A percentile compares a stretch with the other conserved stretches of the same genome.
Conservation (phyloP, 1,140 invertebrate species). For the Geopemphigus sp. region DNA sequence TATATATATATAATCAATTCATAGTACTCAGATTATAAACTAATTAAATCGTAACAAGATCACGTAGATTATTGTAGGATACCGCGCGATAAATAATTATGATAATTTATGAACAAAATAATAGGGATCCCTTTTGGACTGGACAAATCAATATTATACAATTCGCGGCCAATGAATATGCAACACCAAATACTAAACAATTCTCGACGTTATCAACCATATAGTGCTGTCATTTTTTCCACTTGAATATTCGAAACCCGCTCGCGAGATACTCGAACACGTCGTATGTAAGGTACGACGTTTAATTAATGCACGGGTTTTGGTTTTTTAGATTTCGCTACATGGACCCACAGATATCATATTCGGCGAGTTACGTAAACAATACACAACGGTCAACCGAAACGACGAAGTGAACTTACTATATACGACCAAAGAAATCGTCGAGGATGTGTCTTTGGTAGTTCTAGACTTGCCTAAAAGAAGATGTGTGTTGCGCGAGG, state of each 20-base stretch:
- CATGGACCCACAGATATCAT: not conserved
- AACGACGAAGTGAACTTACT: not conserved
- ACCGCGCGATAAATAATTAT: not conserved
- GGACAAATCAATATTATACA: not conserved
- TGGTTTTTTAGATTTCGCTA: not conserved
- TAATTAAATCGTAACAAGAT: not conserved
- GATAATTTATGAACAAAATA: constrained; percentile 24
- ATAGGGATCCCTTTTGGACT: not conserved
- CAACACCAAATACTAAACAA: not conserved
- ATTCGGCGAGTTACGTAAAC: not conserved
- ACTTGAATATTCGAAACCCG: too few relatives aligned
- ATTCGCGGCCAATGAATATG: not conserved
- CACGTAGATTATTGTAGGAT: not conserved
- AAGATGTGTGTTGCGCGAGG: constrained; percentile 10
- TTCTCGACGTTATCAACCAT: too few relatives aligned
- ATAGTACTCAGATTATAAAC: not conserved
- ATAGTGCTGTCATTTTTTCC: too few relatives aligned
- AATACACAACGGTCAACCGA: not conserved
- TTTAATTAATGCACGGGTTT: too few relatives aligned
- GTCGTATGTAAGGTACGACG: too few relatives aligned
- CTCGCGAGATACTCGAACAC: too few relatives aligned
- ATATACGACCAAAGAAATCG: not conserved
- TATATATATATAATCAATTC: not conserved
- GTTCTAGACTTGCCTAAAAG: not conserved
- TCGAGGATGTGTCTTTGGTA: constrained; percentile 13